Base-by-base conservation (phyloP, 2,113 vertebrate species). In the Sarotherodon lohbergeri region DNA sequence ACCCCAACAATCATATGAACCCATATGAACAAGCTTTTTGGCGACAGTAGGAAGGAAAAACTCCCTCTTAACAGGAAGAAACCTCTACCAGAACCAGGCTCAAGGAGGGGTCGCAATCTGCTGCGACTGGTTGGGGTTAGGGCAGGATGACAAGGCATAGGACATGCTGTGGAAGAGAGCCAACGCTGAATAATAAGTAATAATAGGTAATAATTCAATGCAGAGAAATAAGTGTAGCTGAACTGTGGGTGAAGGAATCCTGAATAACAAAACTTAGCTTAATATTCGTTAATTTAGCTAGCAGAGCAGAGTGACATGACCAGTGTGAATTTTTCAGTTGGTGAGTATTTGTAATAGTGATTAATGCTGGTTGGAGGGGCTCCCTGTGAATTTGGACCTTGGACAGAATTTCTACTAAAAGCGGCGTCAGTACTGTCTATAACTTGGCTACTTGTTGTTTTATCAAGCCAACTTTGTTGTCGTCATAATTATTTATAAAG, bases 341-440 rank as follows among this genome's bases (percentile, higher is more conserved):
- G n/a, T 41, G 66, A 71, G 43, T 71, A 71, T 24, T 71, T 9
- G 6, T 27, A 27, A 24, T 71, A 22, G 66, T 71, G 66, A 43
- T 71, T 43, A 71, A 71, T 14, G 36, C 36, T 71, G 36, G 36
- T 71, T 71, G n/a, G n/a, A 32, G 29, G 8, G 8, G 57, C 14
- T 41, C 34, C 36, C 1, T 71, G n/a, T 16, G 66, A 43, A 71
- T 43, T 43, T 43, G 12, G 4, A 43, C 34, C 61, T 8, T n/a
- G 34, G 19, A 66, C 63, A 68, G n/a, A 68, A 41, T 41, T 68
- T 41, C 36, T 41, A 24, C n/a, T 71, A 14, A 41, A 43, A 9
- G n/a, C 1, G 3, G 36, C 5, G n/a, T 41, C 63, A 0, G 36
- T 43, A 9, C 3, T 14, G 11, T 71, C 36, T 4, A 71, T 43